phyloP scores from a whole-genome alignment of 2,113 vertebrate species.

The Rhineura floridana region DNA sequence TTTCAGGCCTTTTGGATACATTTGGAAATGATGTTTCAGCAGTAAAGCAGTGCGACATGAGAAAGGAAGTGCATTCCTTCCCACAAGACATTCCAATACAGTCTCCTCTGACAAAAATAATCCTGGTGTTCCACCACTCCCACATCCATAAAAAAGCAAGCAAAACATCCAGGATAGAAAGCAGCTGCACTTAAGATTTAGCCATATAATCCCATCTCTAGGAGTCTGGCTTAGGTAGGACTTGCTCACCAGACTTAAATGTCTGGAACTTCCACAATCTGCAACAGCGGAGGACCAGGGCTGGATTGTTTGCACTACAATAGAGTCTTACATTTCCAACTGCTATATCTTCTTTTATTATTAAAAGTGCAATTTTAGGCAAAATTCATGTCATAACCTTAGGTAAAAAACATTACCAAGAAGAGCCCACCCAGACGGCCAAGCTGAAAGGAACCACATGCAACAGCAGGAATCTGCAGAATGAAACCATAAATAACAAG shows the following conservation, averaged over 20 bases:
- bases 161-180: rapidly evolving
- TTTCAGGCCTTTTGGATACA: not conserved
- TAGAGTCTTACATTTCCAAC: not conserved
- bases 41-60: not conserved
- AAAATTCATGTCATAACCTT: not conserved
- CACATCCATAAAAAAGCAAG: not conserved
- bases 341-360: not conserved
- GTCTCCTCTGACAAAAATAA: not conserved
- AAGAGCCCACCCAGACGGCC: not conserved
- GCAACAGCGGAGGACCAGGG: not conserved
- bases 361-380: not conserved
- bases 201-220: not conserved
- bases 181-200: not conserved
- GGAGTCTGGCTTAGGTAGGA: not conserved
- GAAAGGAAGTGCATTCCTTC: not conserved
- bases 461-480: not conserved
- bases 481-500: not conserved
- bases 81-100: rapidly evolving
- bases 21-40: not conserved
- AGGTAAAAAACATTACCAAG: not conserved
- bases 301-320: not conserved
- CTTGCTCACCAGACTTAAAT: not conserved
- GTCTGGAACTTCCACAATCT: not conserved
- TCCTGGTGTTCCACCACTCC: not conserved
- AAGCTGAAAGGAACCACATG: not conserved